Base-by-base conservation (phyloP, 2,888 invertebrate genomes). In the Phymatocera aterrima region DNA sequence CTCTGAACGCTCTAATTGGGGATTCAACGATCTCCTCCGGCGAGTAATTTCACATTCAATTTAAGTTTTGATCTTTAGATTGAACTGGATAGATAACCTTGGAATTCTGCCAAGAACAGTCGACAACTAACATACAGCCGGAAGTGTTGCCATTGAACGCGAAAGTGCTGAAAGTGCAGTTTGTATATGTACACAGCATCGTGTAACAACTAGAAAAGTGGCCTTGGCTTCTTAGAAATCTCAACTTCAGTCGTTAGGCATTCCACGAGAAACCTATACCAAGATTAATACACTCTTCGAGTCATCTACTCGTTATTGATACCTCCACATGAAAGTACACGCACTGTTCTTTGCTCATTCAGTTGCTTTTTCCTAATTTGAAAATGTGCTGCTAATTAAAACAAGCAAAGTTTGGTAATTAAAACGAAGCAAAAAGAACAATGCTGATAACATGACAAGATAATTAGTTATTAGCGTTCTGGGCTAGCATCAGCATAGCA, bases 121-220 rank as follows among this genome's bases (percentile, higher is more conserved):
- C 68, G 34, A 46, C 46, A 5, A 43, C 28, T 46, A 68, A 68
- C 28, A 1, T 15, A 28, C 24, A 46, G 4, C 24, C 68, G 68
- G 28, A 43, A 68, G 40, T 68, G 46, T 40, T 65, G 43, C 61
- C 61, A 34, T 61, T 61, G 28, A 61, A 61, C 31, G 31, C 18
- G 37, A 24, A 43, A 68, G 40, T 68, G 68, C 68, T 46, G 68
- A 68, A 68, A 46, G 68, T 68, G 68, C 68, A 68, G 68, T 46
- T 43, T 15, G 28, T 24, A 68, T n/a, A 46, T 46, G n/a, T 15
- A 43, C 43, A 46, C 15, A 37, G 37, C 18, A 10, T 6, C 21
- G 37, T 18, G 10, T 37, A 18, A 21, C 21, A 10, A 5, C 37
- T 64, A 24, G 43, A 24, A 68, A n/a, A n/a, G 68, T 28, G 28